Evolutionary conservation across 2,113 vertebrate genomes (phyloP).

Genomic region (Nycticorax nycticorax): DNA sequence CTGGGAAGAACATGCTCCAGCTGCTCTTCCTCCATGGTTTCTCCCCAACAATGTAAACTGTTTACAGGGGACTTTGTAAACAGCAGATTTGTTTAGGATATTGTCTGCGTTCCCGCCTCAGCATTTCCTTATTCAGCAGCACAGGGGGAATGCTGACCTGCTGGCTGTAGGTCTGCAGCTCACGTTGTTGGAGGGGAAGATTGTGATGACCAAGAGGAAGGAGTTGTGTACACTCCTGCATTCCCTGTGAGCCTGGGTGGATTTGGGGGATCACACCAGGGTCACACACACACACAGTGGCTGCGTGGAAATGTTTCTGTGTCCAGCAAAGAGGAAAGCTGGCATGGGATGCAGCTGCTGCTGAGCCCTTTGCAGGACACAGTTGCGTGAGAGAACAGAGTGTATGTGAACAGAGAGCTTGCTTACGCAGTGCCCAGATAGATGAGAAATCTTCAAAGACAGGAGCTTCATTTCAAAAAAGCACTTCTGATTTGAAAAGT

Average conservation of each 20-base stretch:
- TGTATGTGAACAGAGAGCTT: not conserved
- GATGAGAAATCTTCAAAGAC: not conserved
- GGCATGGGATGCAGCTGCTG: not conserved
- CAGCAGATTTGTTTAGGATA: constrained; percentile 54
- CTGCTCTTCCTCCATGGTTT: constrained; percentile 27
- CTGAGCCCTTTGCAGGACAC: accelerated
- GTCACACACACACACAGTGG: not conserved
- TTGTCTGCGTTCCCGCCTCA: not conserved
- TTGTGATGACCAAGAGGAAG: not conserved
- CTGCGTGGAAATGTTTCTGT: not conserved
- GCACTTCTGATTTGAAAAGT: not conserved
- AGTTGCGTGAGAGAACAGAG: not conserved
- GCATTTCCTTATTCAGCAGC: not conserved
- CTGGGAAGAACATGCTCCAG: constrained; percentile 15
- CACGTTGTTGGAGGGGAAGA: not conserved
- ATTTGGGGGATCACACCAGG: not conserved
- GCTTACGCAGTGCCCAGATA: not conserved
- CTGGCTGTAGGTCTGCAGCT: not conserved
- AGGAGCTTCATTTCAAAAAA: not conserved
- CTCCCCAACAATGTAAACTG: constrained; percentile 53
- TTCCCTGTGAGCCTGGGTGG: not conserved
- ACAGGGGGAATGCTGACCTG: not conserved
- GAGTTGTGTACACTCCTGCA: not conserved
- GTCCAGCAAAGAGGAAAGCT: not conserved
- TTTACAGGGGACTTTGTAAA: constrained; percentile 60